These are phyloP conservation scores for Anolis carolinensis DNA, from an alignment of 2,113 vertebrate species.

Conservation along the genomic window DNA sequence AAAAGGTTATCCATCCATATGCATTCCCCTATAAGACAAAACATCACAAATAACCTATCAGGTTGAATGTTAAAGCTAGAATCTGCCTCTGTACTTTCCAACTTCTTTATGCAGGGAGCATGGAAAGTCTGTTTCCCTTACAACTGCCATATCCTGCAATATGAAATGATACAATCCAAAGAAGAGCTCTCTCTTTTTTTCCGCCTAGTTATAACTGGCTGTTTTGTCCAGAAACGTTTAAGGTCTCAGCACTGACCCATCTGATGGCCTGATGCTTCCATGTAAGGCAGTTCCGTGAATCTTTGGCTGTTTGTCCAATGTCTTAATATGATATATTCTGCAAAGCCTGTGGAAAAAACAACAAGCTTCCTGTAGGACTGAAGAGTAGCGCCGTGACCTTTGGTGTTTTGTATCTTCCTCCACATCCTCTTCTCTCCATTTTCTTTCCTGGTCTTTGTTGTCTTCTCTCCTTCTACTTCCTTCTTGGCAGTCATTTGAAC, in stretches of 20 bases:
- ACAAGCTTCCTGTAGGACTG: conserved; percentile 16
- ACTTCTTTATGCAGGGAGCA: not conserved
- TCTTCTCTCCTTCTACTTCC: conserved; percentile 6
- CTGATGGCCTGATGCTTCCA: not conserved
- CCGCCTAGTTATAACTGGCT: not conserved
- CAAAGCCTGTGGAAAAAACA: conserved; percentile 18
- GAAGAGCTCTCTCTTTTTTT: no score
- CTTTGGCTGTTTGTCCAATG: not conserved
- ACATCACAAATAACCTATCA: no score
- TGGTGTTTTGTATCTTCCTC: not conserved
- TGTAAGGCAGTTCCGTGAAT: not conserved
- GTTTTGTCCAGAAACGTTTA: not conserved
- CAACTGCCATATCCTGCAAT: not conserved
- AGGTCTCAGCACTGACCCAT: not conserved
- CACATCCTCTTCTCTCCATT: conserved; percentile 25
- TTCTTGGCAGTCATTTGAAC: not conserved
- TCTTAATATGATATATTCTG: not conserved
- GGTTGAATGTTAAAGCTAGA: not conserved
- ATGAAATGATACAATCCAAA: not conserved
- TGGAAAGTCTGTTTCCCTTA: no score
- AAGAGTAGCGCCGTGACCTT: conserved; percentile 23
- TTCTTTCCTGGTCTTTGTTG: conserved; percentile 22
- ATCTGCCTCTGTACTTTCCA: not conserved
- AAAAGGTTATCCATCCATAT: not conserved
- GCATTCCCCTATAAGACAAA: not conserved